Conservation (phyloP, 2,113 vertebrate species). For the Macaca mulatta region DNA sequence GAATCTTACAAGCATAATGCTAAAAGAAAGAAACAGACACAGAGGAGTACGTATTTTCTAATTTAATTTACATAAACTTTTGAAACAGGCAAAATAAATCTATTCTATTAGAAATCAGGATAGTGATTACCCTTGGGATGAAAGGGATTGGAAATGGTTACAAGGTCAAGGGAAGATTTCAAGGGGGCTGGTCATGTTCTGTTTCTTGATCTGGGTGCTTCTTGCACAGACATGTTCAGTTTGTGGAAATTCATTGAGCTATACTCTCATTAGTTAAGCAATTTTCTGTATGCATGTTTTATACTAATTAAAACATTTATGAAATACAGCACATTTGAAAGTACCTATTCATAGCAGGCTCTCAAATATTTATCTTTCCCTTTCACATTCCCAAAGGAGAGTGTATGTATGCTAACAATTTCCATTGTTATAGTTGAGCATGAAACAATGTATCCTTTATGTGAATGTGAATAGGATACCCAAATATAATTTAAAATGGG, state of each 20-base stretch:
- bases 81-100: slow-evolving; percentile 9
- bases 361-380: slow-evolving; percentile 48
- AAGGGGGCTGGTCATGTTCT: not conserved
- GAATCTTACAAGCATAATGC: not conserved
- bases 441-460: slow-evolving; percentile 23
- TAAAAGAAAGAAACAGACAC: not conserved
- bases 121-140: not conserved
- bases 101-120: slow-evolving; percentile 10
- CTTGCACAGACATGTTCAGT: not conserved
- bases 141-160: not conserved
- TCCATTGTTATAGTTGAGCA: slow-evolving; percentile 3
- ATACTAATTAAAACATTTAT: slow-evolving; percentile 24
- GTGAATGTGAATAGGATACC: not conserved
- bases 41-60: not conserved
- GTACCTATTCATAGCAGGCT: slow-evolving; percentile 29
- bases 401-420: not conserved
- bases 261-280: not conserved
- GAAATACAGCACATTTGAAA: slow-evolving; percentile 15
- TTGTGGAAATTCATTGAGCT: slow-evolving; percentile 26
- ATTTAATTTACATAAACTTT: not conserved
- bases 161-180: not conserved
- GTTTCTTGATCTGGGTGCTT: slow-evolving; percentile 3
- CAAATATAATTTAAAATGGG: slow-evolving; percentile 34
- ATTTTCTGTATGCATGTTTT: slow-evolving; percentile 7
- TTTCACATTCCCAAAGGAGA: not conserved